Evolutionary conservation across 2,113 vertebrate genomes (phyloP).

Genomic region (Petromus typicus): DNA sequence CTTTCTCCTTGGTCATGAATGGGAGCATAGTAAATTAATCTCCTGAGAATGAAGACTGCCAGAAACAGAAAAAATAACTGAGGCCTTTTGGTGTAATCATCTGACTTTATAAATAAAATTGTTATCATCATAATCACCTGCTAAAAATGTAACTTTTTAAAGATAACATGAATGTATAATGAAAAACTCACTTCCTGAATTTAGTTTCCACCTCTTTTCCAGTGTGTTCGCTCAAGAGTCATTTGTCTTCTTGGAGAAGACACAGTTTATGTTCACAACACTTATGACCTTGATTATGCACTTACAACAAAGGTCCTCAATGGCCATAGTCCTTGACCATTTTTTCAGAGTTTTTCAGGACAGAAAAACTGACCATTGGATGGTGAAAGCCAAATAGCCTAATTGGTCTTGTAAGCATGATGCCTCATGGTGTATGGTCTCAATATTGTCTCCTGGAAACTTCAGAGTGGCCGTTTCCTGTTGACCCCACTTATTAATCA

Average conservation of each 20-base stretch:
- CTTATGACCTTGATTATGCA: background rate
- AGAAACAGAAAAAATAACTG: constrained; percentile 3
- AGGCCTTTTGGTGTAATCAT: background rate
- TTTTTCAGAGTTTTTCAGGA: constrained; percentile 34
- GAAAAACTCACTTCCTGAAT: background rate
- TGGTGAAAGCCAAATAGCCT: background rate
- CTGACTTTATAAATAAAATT: background rate
- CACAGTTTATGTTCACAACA: background rate
- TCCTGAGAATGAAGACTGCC: background rate
- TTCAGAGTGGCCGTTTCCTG: constrained; percentile 62
- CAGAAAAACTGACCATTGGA: background rate
- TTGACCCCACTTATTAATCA: constrained; percentile 64
- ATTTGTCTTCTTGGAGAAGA: background rate
- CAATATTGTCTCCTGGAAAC: background rate
- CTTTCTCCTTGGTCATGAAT: background rate
- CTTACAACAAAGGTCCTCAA: background rate
- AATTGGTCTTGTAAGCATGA: background rate
- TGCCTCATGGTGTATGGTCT: background rate
- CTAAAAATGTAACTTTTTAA: constrained; percentile 6
- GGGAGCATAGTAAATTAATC: background rate
- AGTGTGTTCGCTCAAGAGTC: background rate
- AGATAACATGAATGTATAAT: background rate
- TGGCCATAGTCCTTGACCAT: background rate
- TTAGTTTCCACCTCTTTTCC: background rate
- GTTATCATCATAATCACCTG: background rate